phyloP scores from a whole-genome alignment of 1,140 invertebrate genomes.

The Lepidurus arcticus region DNA sequence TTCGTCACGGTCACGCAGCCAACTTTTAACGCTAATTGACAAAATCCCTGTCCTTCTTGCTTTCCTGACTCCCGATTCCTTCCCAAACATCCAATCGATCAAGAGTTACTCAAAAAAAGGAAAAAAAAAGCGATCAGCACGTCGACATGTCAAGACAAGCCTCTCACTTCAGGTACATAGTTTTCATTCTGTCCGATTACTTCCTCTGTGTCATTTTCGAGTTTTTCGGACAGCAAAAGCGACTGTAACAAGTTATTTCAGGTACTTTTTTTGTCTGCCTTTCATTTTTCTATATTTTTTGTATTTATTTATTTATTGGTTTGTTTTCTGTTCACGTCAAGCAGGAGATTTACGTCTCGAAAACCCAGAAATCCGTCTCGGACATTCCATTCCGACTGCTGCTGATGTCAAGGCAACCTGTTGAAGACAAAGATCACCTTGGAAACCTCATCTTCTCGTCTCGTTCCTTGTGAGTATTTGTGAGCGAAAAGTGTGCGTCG shows the following conservation, averaged over 20 bases:
- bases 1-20: neutral
- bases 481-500: neutral
- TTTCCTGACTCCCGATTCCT: neutral
- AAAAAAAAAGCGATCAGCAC: too few relatives aligned
- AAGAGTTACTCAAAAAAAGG: too few relatives aligned
- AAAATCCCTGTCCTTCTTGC: neutral
- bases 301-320: neutral
- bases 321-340: neutral
- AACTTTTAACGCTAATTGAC: neutral
- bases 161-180: too few relatives aligned
- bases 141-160: too few relatives aligned
- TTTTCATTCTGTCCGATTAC: too few relatives aligned
- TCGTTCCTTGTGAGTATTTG: neutral
- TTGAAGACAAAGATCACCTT: constrained; percentile 15
- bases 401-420: constrained; percentile 13
- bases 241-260: too few relatives aligned
- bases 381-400: neutral
- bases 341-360: neutral
- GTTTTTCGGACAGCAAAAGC: too few relatives aligned
- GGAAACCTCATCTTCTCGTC: neutral
- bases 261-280: too few relatives aligned
- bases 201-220: too few relatives aligned
- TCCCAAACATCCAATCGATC: too few relatives aligned
- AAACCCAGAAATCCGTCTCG: neutral
- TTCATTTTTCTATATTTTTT: too few relatives aligned